A percentile compares a stretch with the other conserved stretches of the same genome.
Evolutionary conservation across 2,113 vertebrate species (phyloP).

Genomic region (Alligator mississippiensis): DNA sequence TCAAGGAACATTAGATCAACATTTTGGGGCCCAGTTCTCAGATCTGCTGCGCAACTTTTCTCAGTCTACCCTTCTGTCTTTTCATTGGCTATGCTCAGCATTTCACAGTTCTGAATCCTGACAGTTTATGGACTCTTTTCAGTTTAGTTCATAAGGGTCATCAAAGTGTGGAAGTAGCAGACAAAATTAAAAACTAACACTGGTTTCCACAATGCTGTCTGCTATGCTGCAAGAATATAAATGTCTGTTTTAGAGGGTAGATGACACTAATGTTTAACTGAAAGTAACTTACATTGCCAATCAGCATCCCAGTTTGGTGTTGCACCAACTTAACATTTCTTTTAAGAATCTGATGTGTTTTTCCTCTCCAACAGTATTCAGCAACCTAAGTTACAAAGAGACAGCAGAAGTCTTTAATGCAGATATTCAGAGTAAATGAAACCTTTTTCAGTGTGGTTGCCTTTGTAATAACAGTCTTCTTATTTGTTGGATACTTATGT

Average conservation of each 20-base stretch:
- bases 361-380: conserved; percentile 17
- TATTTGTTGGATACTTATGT: conserved; percentile 70
- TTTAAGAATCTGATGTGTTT: background rate
- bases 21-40: background rate
- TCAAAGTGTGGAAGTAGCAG: background rate
- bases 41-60: background rate
- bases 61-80: background rate
- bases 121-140: rapidly evolving
- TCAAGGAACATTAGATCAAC: background rate
- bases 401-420: conserved; percentile 62
- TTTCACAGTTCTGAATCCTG: background rate
- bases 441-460: conserved; percentile 59
- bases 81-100: background rate
- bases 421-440: conserved; percentile 65
- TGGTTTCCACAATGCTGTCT: conserved; percentile 7
- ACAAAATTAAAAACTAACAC: background rate
- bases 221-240: background rate
- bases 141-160: background rate
- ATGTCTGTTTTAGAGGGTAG: background rate
- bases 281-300: background rate
- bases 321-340: background rate
- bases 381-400: conserved; percentile 35
- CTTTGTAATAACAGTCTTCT: conserved; percentile 72
- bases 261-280: background rate
- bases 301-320: background rate